These are phyloP conservation scores for Pimephales promelas DNA, from an alignment of 2,113 vertebrate genomes.

Conservation along the genomic window DNA sequence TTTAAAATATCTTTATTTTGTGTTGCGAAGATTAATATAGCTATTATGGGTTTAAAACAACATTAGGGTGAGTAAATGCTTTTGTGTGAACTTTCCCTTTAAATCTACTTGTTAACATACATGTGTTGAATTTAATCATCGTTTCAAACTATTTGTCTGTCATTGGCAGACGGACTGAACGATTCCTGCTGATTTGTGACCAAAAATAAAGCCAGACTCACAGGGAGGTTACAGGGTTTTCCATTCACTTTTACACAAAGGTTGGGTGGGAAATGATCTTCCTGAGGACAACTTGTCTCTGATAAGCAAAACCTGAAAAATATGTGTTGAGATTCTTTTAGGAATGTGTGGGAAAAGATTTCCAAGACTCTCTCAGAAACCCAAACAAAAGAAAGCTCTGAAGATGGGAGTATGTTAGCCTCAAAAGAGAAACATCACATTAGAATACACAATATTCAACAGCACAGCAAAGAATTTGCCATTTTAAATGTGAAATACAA, in stretches of 20 bases:
- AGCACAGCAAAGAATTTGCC: background rate
- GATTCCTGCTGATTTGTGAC: background rate
- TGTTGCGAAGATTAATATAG: too few relatives aligned
- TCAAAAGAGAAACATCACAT: background rate
- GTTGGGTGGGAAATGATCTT: constrained; percentile 98
- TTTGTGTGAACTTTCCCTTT: too few relatives aligned
- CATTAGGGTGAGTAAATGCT: too few relatives aligned
- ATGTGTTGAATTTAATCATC: background rate
- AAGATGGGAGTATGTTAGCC: background rate
- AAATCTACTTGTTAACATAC: background rate
- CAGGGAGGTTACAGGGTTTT: constrained; percentile 97
- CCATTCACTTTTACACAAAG: constrained; percentile 97
- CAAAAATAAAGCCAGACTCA: constrained; percentile 75
- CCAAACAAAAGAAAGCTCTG: constrained; percentile 40
- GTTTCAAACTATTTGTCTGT: background rate
- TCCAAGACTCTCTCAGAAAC: constrained; percentile 20
- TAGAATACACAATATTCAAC: background rate
- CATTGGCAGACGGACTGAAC: constrained; percentile 1
- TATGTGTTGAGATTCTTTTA: background rate
- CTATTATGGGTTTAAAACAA: too few relatives aligned
- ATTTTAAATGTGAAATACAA: background rate
- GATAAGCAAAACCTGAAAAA: constrained; percentile 95
- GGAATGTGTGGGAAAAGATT: constrained; percentile 41
- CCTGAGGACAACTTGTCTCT: constrained; percentile 99
- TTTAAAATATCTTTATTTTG: too few relatives aligned